Base-by-base conservation (phyloP, 2,113 vertebrate genomes). In the Acanthochromis polyacanthus region DNA sequence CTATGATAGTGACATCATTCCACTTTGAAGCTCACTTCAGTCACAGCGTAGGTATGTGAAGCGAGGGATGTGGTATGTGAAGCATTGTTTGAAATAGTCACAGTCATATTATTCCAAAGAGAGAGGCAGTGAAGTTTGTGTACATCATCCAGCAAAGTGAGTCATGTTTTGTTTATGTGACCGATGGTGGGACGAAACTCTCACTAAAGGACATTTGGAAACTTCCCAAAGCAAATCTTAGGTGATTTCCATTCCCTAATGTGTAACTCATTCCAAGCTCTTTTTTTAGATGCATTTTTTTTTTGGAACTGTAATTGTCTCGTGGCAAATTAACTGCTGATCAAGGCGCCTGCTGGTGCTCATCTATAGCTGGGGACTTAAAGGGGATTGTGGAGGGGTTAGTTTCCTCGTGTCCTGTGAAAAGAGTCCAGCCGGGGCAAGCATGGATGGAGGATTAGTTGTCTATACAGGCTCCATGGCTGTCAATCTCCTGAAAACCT, bases 401-500 rank as follows among this genome's bases (percentile, higher is more conserved):
- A 72, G 71, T 67, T 65, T 83, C 46, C 68, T 40, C 82, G 75
- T 73, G 56, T 78, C 59, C 58, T 59, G 25, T 80, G 70, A 89
- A 89, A 85, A 76, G 73, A 75, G 73, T 59, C 65, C 30, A 19
- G 65, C 45, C 40, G 23, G 63, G 65, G 69, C 82, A 4, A 23
- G 23, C 73, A 72, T 76, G 74, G 76, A 65, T 53, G 60, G 73
- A 71, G 88, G 91, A 92, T 93, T 92, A 87, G 83, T 72, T 88
- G 82, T 90, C 71, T 56, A 86, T 72, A 91, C 88, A 51, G 67
- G 51, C 67, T 72, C 72, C 73, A 43, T 70, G 68, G 80, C 79
- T 72, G 70, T 82, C 86, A 46, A 65, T 73, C 74, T 81, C 67
- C 59, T 62, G 50, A 76, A 81, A 80, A n/a, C 70, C 83, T 89